Evolutionary conservation across 30 jellyfish, hydroid and myxozoan genomes (phyloP), one percentile per base, ranked within the genome.

Genomic region (Sanderia malayensis): DNA sequence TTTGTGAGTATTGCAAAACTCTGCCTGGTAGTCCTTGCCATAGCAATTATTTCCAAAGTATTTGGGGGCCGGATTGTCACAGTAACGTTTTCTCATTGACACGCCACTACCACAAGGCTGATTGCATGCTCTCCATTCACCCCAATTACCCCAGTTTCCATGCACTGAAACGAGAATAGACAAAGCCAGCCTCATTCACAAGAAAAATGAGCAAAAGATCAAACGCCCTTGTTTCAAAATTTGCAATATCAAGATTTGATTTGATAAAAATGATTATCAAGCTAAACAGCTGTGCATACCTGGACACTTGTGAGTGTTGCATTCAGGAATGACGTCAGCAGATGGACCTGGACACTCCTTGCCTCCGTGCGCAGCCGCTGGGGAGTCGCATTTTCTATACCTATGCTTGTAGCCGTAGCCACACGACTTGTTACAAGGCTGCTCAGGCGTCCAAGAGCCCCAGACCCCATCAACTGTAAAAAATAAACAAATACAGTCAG

Each of bases 391-490:
- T 23, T 61, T 26, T 30, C 94, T 61, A 46, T 82, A 71, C 20
- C 94, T 67, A 37, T 70, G 82, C 33, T 37, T 44, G 61, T 59
- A 70, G 0, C 94, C 94, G 61, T 37, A 82, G 11, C 94, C 94
- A 33, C 94, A 82, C 0, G 94, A 26, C 70, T 61, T 82, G 70
- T 70, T 82, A 30, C 94, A 82, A 10, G 83, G 86, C 7, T 33
- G 30, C 21, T 23, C 21, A 8, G 52, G 69, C 9, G 86, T 34
- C 95, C 95, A 85, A 17, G 61, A 37, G 0, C 89, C 87, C 95
- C 95, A 85, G 46, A 11, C 33, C n/a, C 95, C 95, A 61, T 85
- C 77, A 70, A 85, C 95, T 85, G 46, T 1, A 41, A 55, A 44
- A 32, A 19, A n/a, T n/a, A n/a, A n/a, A n/a, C n/a, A n/a, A n/a